Percentiles rank a stretch among this genome's conserved stretches.
Conservation (phyloP, 1,140 invertebrate species). For the Anastatus disparis region DNA sequence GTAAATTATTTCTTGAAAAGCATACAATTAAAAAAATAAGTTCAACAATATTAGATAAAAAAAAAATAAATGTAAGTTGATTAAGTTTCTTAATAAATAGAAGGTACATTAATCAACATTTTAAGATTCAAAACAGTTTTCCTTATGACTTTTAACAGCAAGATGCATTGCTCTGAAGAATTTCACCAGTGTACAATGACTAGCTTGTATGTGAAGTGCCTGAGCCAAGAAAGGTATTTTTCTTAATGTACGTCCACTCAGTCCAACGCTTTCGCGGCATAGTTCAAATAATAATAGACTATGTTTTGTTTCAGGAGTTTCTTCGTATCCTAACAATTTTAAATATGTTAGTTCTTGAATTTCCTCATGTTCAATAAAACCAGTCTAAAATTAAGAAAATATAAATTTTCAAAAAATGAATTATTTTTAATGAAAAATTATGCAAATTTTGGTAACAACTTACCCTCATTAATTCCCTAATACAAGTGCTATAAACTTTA, state of each 20-base stretch:
- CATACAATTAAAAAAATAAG: too few relatives aligned
- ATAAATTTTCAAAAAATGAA: too few relatives aligned
- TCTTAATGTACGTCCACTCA: slow-evolving; percentile 86
- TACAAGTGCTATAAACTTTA: slow-evolving; percentile 82
- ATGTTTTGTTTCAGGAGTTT: slow-evolving; percentile 52
- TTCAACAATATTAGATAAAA: too few relatives aligned
- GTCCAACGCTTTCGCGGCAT: slow-evolving; percentile 71
- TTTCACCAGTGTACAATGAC: slow-evolving; percentile 43
- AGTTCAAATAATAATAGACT: slow-evolving; percentile 61
- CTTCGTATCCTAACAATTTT: slow-evolving; percentile 49
- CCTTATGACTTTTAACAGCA: slow-evolving; percentile 52
- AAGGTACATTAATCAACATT: neutral
- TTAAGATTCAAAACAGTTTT: slow-evolving; percentile 27
- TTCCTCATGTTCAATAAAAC: slow-evolving; percentile 64
- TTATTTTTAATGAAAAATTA: slow-evolving; percentile 8
- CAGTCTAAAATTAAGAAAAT: slow-evolving; percentile 62
- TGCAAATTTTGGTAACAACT: slow-evolving; percentile 41
- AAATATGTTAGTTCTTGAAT: slow-evolving; percentile 49
- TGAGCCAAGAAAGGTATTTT: slow-evolving; percentile 90
- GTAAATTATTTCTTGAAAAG: too few relatives aligned
- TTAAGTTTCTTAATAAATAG: neutral
- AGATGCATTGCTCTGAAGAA: slow-evolving; percentile 58
- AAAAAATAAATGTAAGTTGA: too few relatives aligned
- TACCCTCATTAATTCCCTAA: slow-evolving; percentile 84
- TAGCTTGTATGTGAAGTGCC: slow-evolving; percentile 64